phyloP scores from a whole-genome alignment of 1,140 invertebrate species.

The Dinoponera quadriceps region DNA sequence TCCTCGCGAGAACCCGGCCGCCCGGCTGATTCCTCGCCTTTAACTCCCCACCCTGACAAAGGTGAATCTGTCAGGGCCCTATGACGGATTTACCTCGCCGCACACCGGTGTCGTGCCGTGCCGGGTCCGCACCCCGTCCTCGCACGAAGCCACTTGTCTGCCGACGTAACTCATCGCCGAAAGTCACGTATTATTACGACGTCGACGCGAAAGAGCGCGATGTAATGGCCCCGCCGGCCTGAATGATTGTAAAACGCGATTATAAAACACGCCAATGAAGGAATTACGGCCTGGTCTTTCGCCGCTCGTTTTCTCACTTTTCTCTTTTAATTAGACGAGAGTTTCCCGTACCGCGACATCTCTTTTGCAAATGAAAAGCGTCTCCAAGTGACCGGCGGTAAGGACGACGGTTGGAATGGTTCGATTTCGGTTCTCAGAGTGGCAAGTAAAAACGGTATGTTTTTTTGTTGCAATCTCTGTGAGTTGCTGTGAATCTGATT shows the following conservation, averaged over 20 bases:
- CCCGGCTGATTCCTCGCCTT: not conserved
- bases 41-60: conserved; percentile 11
- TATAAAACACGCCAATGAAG: conserved; percentile 27
- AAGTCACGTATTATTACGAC: conserved; percentile 54
- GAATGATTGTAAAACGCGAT: conserved; percentile 41
- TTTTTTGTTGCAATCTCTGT: too few species aligned
- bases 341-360: not conserved
- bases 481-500: too few species aligned
- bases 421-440: too few species aligned
- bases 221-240: conserved; percentile 30
- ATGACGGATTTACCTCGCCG: conserved; percentile 64
- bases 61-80: conserved; percentile 65
- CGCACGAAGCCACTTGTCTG: conserved; percentile 25
- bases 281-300: not conserved
- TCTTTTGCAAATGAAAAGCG: not conserved
- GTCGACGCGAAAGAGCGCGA: conserved; percentile 20
- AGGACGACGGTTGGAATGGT: too few species aligned
- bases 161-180: conserved; percentile 52
- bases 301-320: not conserved
- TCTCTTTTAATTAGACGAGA: not conserved
- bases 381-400: too few species aligned
- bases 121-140: not conserved
- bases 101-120: not conserved
- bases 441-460: too few species aligned
- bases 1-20: not conserved